A percentile compares a stretch with the other conserved stretches of the same genome.
Evolutionary conservation across 2,888 invertebrate species (phyloP).

Genomic region (Bugula neritina): DNA sequence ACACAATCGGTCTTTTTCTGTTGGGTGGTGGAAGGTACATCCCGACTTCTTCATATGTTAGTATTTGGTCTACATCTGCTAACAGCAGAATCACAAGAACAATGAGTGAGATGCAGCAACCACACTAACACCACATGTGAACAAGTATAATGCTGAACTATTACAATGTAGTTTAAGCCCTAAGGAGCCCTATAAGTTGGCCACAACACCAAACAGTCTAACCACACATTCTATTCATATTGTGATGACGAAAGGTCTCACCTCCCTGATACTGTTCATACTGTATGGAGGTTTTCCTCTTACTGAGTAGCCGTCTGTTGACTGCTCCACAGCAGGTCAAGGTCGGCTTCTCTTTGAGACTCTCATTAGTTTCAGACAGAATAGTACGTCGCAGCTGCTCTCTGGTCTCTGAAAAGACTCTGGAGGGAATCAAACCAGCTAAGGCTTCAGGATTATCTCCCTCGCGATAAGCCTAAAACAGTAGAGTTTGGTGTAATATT

Average conservation of each 20-base stretch:
- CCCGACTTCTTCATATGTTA: constrained; percentile 24
- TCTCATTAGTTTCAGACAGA: not conserved
- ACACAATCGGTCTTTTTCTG: constrained; percentile 13
- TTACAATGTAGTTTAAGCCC: too few species aligned
- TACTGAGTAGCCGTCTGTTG: not conserved
- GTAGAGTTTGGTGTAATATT: too few species aligned
- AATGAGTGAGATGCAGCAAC: too few species aligned
- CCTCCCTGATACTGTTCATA: not conserved
- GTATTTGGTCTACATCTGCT: not conserved
- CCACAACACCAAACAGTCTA: too few species aligned
- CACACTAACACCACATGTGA: too few species aligned
- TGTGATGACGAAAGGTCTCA: too few species aligned
- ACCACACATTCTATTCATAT: too few species aligned
- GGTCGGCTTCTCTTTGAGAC: not conserved
- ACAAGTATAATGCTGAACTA: too few species aligned
- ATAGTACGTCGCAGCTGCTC: constrained; percentile 11
- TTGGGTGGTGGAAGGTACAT: not conserved
- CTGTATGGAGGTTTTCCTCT: not conserved
- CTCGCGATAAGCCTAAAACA: not conserved
- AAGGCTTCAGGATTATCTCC: not conserved
- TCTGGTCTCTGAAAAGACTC: not conserved
- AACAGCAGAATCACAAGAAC: too few species aligned
- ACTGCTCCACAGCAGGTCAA: not conserved
- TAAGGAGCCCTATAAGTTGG: too few species aligned
- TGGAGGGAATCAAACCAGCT: constrained; percentile 11